Base-by-base conservation (phyloP, 1,140 invertebrate genomes). In the Ostrea denselamellosa region DNA sequence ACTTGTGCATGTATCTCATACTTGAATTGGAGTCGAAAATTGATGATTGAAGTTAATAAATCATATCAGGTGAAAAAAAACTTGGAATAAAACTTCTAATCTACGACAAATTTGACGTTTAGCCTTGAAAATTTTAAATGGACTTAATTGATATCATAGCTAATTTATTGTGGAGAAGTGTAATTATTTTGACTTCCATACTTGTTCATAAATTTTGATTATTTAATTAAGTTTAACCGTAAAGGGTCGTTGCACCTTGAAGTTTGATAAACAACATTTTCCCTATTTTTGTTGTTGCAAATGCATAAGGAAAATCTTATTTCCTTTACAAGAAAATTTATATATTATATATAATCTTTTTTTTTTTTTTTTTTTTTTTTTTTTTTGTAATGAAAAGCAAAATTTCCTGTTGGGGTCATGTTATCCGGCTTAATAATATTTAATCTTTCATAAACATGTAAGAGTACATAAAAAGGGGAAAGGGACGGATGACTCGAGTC, bases 401-500 rank as follows among this genome's bases (percentile, higher is more conserved):
- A 77, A 77, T 77, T 77, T 77, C 68, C 68, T 25, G 25, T 77
- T 34, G 28, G 28, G 68, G 68, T 77, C 10, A 34, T 77, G 68
- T 34, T 77, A 34, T 77, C 25, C 25, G 25, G 68, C 68, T 12
- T 77, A 22, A 77, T 68, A 25, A 28, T 77, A 22, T 77, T 77
- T 77, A 77, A 77, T 44, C 68, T 77, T 44, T 77, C 68, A 77
- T 77, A 28, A 77, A 77, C 68, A 77, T 28, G 17, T 77, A 28
- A 77, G 28, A 28, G 68, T 77, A 77, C n/a, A 19, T 62, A 17
- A 5, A 62, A 77, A 28, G 9, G 68, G 68, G 25, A 8, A 12
- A 0, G 28, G 28, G 12, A 77, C 1, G 34, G 34, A 5, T n/a
- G 34, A 44, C 5, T 44, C 1, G 1, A 44, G 22, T 25, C 4